Evolutionary conservation across 2,888 invertebrate species (phyloP).

Genomic region (Xestia c-nigrum): DNA sequence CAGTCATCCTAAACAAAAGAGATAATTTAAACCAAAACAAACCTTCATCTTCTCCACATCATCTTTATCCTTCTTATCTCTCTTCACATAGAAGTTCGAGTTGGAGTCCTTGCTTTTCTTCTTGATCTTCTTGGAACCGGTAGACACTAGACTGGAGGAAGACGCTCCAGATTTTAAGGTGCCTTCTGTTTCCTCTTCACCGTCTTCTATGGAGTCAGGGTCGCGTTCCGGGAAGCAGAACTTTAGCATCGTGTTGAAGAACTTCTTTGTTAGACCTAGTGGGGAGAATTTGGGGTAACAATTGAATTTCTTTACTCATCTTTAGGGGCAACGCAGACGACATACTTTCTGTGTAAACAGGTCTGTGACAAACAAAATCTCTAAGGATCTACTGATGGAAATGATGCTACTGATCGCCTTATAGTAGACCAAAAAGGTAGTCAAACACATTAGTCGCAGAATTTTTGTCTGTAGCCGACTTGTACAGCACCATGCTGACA

Average conservation of each 20-base stretch:
- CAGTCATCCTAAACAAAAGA: too few relatives aligned
- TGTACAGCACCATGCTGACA: too few relatives aligned
- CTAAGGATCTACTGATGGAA: too few relatives aligned
- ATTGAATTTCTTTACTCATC: neutral
- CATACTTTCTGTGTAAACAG: too few relatives aligned
- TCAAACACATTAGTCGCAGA: too few relatives aligned
- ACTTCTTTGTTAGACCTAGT: slow-evolving; percentile 96
- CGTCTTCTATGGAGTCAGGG: slow-evolving; percentile 95
- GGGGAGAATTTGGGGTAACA: neutral
- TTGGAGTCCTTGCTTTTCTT: slow-evolving; percentile 93
- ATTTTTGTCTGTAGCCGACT: too few relatives aligned
- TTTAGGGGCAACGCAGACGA: too few relatives aligned
- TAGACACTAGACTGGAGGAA: slow-evolving; percentile 82
- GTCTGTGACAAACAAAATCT: too few relatives aligned
- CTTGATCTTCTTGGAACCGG: slow-evolving; percentile 88
- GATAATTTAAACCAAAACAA: neutral
- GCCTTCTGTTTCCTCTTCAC: slow-evolving; percentile 89
- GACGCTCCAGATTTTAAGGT: slow-evolving; percentile 80
- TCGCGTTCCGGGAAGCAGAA: slow-evolving; percentile 99
- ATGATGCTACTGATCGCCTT: too few relatives aligned
- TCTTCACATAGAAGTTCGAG: slow-evolving; percentile 97
- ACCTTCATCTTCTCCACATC: slow-evolving; percentile 99
- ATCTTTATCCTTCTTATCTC: slow-evolving; percentile 95
- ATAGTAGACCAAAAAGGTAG: too few relatives aligned
- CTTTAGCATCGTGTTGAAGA: slow-evolving; percentile 98